Percentiles rank a stretch among this genome's conserved stretches.
These are phyloP conservation scores for Nezara viridula DNA, from an alignment of 2,888 invertebrate species.

Conservation along the genomic window DNA sequence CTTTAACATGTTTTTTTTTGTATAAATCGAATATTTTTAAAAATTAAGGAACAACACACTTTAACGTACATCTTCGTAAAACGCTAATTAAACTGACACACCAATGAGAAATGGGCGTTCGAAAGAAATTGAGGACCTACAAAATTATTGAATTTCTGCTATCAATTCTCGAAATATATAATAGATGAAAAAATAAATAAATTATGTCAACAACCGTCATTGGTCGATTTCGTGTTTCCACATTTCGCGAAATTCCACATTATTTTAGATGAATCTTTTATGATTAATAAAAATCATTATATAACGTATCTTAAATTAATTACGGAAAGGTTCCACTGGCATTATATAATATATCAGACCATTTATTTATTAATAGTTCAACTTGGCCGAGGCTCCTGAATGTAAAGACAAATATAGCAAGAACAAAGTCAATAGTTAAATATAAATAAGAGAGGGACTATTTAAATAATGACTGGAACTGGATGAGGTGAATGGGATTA, in stretches of 20 bases:
- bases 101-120: no score
- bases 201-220: no score
- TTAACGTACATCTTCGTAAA: no score
- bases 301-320: not conserved
- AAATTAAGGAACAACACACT: no score
- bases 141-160: no score
- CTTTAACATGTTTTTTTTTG: no score
- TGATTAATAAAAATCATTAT: not conserved
- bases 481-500: conserved; percentile 1
- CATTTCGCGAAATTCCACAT: not conserved
- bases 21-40: no score
- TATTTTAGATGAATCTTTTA: not conserved
- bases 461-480: not conserved
- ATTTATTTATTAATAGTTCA: not conserved
- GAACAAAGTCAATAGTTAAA: not conserved
- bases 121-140: no score
- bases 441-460: not conserved
- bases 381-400: not conserved
- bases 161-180: no score
- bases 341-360: not conserved
- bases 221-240: no score
- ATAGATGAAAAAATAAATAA: no score
- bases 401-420: not conserved
- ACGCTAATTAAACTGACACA: no score
- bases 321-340: not conserved